A percentile compares a stretch with the other conserved stretches of the same genome.
These are phyloP conservation scores for Muscicapa striata DNA, from an alignment of 2,797 vertebrate species.

Conservation along the genomic window DNA sequence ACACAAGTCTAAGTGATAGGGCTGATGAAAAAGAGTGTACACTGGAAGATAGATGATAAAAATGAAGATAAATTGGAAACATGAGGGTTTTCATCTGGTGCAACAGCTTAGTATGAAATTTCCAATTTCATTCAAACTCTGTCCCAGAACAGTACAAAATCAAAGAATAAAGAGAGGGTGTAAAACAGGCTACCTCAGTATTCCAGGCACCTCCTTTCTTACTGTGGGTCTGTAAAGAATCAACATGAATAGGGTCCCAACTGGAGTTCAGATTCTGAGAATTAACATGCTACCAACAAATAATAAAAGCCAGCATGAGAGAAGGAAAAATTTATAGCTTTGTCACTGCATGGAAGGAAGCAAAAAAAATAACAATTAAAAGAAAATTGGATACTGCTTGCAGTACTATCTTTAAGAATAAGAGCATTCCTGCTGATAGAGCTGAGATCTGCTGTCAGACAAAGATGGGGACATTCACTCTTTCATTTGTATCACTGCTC, in stretches of 20 bases:
- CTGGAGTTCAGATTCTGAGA: not conserved
- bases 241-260: not conserved
- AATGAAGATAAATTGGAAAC: not conserved
- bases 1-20: not conserved
- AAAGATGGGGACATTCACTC: not conserved
- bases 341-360: not conserved
- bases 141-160: not conserved
- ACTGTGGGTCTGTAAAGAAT: not conserved
- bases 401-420: not conserved
- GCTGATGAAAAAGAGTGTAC: not conserved
- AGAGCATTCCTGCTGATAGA: not conserved
- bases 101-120: not conserved
- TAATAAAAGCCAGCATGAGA: not conserved
- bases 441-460: not conserved
- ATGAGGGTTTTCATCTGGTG: not conserved
- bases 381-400: not conserved
- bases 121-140: not conserved
- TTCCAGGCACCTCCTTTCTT: not conserved
- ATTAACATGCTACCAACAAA: not conserved
- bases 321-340: not conserved
- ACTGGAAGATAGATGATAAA: not conserved
- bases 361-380: not conserved
- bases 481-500: not conserved
- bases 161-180: not conserved
- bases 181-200: not conserved